These are phyloP conservation scores for Peucedramus taeniatus DNA, from an alignment of 2,113 vertebrate genomes.

Conservation along the genomic window DNA sequence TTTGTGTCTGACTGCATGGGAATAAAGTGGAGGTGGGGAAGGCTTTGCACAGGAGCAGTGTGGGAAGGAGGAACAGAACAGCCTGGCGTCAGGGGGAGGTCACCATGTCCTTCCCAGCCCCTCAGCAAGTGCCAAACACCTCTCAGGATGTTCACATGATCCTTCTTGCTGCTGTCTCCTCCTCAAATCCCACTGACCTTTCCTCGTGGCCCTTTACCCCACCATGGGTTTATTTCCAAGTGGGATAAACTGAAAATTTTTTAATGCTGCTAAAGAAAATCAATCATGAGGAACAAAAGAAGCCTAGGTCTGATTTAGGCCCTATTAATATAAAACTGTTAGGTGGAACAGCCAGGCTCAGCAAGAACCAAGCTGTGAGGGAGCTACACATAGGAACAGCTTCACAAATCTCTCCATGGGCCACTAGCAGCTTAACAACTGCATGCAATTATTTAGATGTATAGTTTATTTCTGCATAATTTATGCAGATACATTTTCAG, in stretches of 20 bases:
- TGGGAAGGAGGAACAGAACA: neutral
- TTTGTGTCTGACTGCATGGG: neutral
- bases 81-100: neutral
- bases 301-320: neutral
- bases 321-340: neutral
- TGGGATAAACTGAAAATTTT: neutral
- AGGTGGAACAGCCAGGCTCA: neutral
- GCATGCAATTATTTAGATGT: constrained; percentile 37
- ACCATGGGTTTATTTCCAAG: neutral
- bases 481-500: constrained; percentile 56
- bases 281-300: neutral
- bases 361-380: neutral
- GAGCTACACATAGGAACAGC: neutral
- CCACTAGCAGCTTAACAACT: constrained; percentile 40
- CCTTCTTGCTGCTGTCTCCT: neutral
- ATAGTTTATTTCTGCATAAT: constrained; percentile 54
- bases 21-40: neutral
- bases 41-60: neutral
- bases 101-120: neutral
- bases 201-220: neutral
- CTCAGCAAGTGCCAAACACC: neutral
- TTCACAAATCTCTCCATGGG: constrained; percentile 11
- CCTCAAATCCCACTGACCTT: neutral
- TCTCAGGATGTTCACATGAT: neutral
- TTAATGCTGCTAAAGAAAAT: constrained; percentile 2